Percentiles rank a stretch among this genome's conserved stretches.
phyloP scores from a whole-genome alignment of 2,113 vertebrate genomes.

The Silurus meridionalis region DNA sequence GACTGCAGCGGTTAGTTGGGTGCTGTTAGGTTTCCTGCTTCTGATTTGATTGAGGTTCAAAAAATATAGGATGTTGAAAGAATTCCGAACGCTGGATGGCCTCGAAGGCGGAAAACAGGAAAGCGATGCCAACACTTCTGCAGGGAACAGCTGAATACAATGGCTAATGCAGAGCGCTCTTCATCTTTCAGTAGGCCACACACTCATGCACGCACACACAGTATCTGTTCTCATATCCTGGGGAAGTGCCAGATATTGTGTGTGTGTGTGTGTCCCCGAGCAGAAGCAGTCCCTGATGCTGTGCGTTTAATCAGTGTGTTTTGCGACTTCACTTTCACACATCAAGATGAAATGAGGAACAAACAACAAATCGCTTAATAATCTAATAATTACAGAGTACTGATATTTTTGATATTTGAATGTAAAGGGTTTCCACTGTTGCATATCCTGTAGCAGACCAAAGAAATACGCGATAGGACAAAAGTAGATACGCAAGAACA shows the following conservation, averaged over 20 bases:
- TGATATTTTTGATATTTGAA: neutral
- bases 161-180: slow-evolving; percentile 49
- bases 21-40: slow-evolving; percentile 5
- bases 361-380: neutral
- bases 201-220: slow-evolving; percentile 14
- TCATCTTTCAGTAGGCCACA: slow-evolving; percentile 16
- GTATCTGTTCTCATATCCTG: slow-evolving; percentile 53
- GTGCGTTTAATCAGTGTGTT: neutral
- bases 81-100: slow-evolving; percentile 50
- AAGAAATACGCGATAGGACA: neutral
- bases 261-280: neutral
- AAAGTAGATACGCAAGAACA: neutral
- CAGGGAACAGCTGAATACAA: slow-evolving; percentile 49
- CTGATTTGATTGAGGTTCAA: slow-evolving; percentile 34
- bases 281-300: slow-evolving; percentile 16
- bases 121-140: slow-evolving; percentile 55
- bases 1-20: neutral
- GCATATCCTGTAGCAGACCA: neutral
- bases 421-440: neutral
- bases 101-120: slow-evolving; percentile 59
- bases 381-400: neutral
- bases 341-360: neutral
- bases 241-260: slow-evolving; percentile 45
- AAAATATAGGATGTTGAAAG: slow-evolving; percentile 51
- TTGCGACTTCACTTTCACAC: neutral